Conservation (phyloP, 2,888 invertebrate genomes). For the Macroteleia sp. region DNA sequence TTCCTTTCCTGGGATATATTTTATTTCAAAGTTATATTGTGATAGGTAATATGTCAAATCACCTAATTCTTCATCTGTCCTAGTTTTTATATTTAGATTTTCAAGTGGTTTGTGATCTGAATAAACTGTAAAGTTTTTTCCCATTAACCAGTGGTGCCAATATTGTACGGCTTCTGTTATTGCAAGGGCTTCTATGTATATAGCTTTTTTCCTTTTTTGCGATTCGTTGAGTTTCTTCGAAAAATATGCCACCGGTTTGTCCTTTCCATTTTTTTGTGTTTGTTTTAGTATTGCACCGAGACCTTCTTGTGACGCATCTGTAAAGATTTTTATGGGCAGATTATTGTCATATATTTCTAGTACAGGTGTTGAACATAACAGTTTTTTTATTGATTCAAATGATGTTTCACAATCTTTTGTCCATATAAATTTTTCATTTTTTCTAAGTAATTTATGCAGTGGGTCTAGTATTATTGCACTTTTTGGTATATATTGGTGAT, state of each 20-base stretch:
- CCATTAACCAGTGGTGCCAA: conserved; percentile 10
- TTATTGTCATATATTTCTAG: conserved; percentile 70
- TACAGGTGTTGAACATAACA: conserved; percentile 68
- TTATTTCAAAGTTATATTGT: conserved; percentile 11
- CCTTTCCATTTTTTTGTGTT: conserved; percentile 1
- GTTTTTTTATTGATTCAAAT: conserved; percentile 63
- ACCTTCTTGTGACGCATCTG: conserved; percentile 70
- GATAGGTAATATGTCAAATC: conserved; percentile 5
- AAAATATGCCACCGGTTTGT: conserved; percentile 26
- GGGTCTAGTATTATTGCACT: conserved; percentile 10
- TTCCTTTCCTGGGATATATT: conserved; percentile 8
- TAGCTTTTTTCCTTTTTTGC: conserved; percentile 5
- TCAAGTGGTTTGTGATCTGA: conserved; percentile 9
- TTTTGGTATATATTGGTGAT: conserved; percentile 40
- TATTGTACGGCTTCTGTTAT: conserved; percentile 3
- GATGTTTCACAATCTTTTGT: conserved; percentile 63
- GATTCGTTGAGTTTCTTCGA: conserved; percentile 11
- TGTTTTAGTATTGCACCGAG: conserved; percentile 51
- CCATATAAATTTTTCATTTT: conserved; percentile 65
- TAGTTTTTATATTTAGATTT: background rate
- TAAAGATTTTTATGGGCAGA: conserved; percentile 67
- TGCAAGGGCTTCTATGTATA: conserved; percentile 2
- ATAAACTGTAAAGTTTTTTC: conserved; percentile 1
- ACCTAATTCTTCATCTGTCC: conserved; percentile 12
- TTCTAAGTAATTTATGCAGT: conserved; percentile 56